Evolutionary conservation across 2,113 vertebrate species (phyloP).

Genomic region (Rattus norvegicus): DNA sequence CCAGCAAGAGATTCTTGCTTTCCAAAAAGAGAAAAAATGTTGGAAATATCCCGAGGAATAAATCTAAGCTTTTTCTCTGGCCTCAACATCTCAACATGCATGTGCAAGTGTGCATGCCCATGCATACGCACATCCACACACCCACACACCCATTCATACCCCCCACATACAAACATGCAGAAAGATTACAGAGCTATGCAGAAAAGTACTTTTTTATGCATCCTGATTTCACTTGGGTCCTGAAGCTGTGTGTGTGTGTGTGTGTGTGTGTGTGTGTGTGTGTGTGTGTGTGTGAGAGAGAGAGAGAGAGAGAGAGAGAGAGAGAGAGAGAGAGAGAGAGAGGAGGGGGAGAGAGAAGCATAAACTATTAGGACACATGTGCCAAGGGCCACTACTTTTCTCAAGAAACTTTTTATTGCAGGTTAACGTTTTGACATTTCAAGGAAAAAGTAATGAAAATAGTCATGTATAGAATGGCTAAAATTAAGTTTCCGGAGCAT

Average conservation of each 20-base stretch:
- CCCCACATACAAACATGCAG: not conserved
- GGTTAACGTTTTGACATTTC: conserved; percentile 18
- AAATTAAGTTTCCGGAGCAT: not conserved
- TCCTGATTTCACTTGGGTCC: not conserved
- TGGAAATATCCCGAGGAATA: not conserved
- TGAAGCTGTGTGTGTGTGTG: not conserved
- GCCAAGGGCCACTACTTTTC: not conserved
- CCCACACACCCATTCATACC: not conserved
- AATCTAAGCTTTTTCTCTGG: not conserved
- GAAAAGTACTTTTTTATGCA: not conserved
- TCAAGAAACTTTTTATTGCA: not conserved
- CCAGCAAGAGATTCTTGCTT: not conserved
- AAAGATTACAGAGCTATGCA: not conserved
- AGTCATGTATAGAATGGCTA: not conserved
- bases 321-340: too few species aligned
- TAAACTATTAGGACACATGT: not conserved
- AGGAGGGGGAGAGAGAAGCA: not conserved
- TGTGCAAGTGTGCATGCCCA: too few species aligned
- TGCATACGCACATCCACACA: not conserved
- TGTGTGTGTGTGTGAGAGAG: too few species aligned
- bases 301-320: not conserved
- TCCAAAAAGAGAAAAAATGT: not conserved
- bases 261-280: not conserved
- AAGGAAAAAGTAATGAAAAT: not conserved
- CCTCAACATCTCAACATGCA: too few species aligned